Percentiles rank a stretch among this genome's conserved stretches.
Conservation (phyloP, 2,888 invertebrate species). For the Diaperis boleti region DNA sequence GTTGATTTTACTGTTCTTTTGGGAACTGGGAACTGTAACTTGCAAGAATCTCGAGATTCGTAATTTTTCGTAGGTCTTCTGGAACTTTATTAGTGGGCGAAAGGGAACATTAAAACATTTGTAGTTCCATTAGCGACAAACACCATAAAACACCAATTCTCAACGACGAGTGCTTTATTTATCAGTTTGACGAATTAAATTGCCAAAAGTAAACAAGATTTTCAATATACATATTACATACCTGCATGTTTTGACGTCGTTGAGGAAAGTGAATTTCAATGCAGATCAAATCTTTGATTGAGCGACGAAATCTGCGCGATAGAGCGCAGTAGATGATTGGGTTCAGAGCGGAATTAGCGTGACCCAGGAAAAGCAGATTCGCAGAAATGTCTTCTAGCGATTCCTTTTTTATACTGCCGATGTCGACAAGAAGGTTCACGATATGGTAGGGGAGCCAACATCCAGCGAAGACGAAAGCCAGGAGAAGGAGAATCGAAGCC, state of each 20-base stretch:
- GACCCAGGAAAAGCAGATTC: slow-evolving; percentile 79
- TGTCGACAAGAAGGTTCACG: slow-evolving; percentile 75
- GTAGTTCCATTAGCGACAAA: too few relatives aligned
- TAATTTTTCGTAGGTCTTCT: too few relatives aligned
- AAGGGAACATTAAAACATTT: too few relatives aligned
- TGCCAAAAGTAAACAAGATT: too few relatives aligned
- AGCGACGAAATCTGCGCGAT: slow-evolving; percentile 79
- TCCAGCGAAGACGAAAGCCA: slow-evolving; percentile 80
- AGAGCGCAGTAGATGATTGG: slow-evolving; percentile 82
- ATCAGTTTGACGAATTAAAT: too few relatives aligned
- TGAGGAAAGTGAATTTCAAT: slow-evolving; percentile 56
- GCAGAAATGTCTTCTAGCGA: slow-evolving; percentile 70
- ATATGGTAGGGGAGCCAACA: slow-evolving; percentile 87
- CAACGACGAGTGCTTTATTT: too few relatives aligned
- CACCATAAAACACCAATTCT: too few relatives aligned
- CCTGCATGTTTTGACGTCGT: slow-evolving; percentile 49
- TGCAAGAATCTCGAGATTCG: too few relatives aligned
- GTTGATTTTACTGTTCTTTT: too few relatives aligned
- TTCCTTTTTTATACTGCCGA: slow-evolving; percentile 56
- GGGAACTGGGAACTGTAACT: too few relatives aligned
- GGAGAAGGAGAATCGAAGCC: slow-evolving; percentile 79
- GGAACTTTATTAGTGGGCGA: too few relatives aligned
- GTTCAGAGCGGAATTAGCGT: slow-evolving; percentile 82
- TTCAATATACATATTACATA: too few relatives aligned
- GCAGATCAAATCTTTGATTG: slow-evolving; percentile 71